phyloP scores from a whole-genome alignment of 2,888 invertebrate species.

The Uloborus plumipes region DNA sequence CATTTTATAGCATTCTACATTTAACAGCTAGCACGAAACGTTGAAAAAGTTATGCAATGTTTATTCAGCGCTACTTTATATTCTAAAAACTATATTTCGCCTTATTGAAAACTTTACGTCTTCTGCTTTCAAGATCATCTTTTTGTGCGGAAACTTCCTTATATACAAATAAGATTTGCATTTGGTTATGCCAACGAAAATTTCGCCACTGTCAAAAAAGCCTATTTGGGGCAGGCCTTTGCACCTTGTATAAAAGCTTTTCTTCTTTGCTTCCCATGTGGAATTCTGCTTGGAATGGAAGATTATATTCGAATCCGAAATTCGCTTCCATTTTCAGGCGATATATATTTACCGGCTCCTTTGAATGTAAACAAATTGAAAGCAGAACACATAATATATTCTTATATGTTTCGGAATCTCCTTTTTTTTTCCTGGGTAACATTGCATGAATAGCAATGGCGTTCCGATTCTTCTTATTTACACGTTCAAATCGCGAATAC shows the following conservation, averaged over 20 bases:
- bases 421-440: constrained; percentile 22
- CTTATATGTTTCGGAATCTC: constrained; percentile 45
- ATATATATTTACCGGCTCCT: constrained; percentile 56
- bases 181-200: constrained; percentile 28
- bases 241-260: too few species aligned
- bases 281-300: constrained; percentile 52
- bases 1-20: too few species aligned
- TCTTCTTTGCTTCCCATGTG: constrained; percentile 2
- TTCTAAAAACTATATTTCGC: constrained; percentile 14
- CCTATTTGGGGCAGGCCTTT: too few species aligned
- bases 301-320: constrained; percentile 59
- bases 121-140: not conserved
- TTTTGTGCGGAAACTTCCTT: constrained; percentile 1
- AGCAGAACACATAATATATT: constrained; percentile 55
- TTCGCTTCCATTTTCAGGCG: constrained; percentile 32
- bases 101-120: constrained; percentile 17
- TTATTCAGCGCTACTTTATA: constrained; percentile 1
- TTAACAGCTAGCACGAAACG: too few species aligned
- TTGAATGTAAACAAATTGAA: constrained; percentile 63
- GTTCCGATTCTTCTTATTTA: constrained; percentile 57
- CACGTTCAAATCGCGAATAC: constrained; percentile 46
- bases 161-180: constrained; percentile 32
- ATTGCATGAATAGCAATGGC: constrained; percentile 54
- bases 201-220: constrained; percentile 16
- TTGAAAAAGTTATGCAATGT: not conserved